phyloP scores from a whole-genome alignment of 2,113 vertebrate species.

The Podilymbus podiceps region DNA sequence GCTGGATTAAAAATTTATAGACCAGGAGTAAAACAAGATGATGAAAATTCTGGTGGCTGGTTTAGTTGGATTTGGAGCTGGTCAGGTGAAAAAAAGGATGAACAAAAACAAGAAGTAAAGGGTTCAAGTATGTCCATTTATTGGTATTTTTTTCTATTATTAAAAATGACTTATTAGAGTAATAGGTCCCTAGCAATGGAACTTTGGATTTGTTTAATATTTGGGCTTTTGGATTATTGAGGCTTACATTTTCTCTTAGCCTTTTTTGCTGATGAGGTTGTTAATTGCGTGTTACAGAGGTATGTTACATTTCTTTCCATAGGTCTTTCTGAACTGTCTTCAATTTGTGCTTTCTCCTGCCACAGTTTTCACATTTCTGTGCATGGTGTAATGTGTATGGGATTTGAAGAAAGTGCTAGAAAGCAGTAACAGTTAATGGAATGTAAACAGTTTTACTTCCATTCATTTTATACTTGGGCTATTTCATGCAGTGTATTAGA shows the following conservation, averaged over 20 bases:
- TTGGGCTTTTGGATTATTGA: background rate
- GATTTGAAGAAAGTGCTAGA: background rate
- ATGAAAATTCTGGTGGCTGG: slow-evolving; percentile 89
- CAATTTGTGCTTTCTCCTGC: background rate
- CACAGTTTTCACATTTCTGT: background rate
- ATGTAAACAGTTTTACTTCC: background rate
- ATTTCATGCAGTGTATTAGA: background rate
- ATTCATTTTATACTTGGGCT: background rate
- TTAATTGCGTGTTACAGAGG: background rate
- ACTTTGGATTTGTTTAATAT: background rate
- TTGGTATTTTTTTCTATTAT: background rate
- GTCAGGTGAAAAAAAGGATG: slow-evolving; percentile 70
- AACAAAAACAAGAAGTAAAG: slow-evolving; percentile 77
- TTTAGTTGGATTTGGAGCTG: slow-evolving; percentile 91
- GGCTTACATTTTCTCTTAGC: background rate
- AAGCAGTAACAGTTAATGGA: background rate
- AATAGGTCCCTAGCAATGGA: background rate
- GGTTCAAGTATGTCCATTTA: slow-evolving; percentile 77
- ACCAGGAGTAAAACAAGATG: slow-evolving; percentile 86
- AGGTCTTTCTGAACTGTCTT: background rate
- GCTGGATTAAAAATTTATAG: slow-evolving; percentile 87
- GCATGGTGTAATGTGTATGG: background rate
- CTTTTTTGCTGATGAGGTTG: background rate
- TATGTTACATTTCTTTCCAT: background rate
- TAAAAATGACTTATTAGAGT: background rate